Evolutionary conservation across 2,888 invertebrate species (phyloP), one percentile per base, ranked within the genome.

Genomic region (Neoaliturus tenellus): DNA sequence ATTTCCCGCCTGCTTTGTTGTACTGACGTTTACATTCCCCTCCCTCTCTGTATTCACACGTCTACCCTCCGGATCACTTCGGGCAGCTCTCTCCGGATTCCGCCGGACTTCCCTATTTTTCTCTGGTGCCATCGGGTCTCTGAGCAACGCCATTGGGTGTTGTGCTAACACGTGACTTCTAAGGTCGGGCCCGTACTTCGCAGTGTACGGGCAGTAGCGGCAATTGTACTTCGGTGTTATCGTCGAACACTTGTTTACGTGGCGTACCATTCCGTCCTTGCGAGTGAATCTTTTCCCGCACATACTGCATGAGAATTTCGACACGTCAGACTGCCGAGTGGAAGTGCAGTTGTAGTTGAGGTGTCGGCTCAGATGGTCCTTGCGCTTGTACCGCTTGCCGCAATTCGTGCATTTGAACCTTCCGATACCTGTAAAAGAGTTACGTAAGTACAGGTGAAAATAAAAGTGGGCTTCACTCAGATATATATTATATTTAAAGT

Each of bases 261-360:
- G 80, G n/a, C 51, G 35, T 17, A 5, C 3, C 20, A 80, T 14
- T 14, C 58, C 55, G 4, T 51, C 33, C 20, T 20, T 31, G 1
- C 51, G 31, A 23, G n/a, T 23, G 12, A 58, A 55, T 31, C 31
- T 31, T 10, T 80, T 55, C 17, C 17, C n/a, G 39, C 80, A 80
- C 17, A 80, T 25, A 2, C 28, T n/a, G 28, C 80, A 80, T 90
- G 89, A 85, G 92, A 92, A 44, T 89, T 89, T 8, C 91, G 91
- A 83, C 12, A 91, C 90, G 85, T 91, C n/a, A n/a, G n/a, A n/a
- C n/a, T 91, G 80, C 92, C 91, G n/a, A 23, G 10, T 23, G n/a
- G 20, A 17, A 6, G n/a, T 6, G 86, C 92, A 92, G 85, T 92
- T 92, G 89, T 91, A 91, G 48, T 89, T 86, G 33, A 86, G 28